Percentiles rank a stretch among this genome's conserved stretches.
phyloP scores from a whole-genome alignment of 1,140 invertebrate species.

The Galendromus occidentalis region DNA sequence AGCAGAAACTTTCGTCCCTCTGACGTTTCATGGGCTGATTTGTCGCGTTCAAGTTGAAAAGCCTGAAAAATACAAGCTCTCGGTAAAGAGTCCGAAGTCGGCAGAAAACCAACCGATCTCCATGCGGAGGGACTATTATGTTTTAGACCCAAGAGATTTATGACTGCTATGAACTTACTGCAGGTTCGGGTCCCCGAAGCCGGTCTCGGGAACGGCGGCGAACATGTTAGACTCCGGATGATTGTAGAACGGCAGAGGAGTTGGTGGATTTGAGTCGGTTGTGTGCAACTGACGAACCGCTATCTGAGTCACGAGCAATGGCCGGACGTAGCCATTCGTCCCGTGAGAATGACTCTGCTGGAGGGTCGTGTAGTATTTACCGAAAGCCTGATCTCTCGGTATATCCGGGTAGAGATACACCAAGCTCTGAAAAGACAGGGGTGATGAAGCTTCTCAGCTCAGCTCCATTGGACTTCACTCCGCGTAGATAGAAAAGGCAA shows the following conservation, averaged over 20 bases:
- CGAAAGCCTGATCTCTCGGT: conserved; percentile 26
- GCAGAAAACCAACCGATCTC: too few species aligned
- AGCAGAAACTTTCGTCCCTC: too few species aligned
- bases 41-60: too few species aligned
- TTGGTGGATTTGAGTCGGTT: neutral
- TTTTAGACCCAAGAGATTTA: too few species aligned
- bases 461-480: too few species aligned
- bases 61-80: too few species aligned
- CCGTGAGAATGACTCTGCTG: conserved; percentile 32
- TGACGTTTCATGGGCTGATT: too few species aligned
- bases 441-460: too few species aligned
- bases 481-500: too few species aligned
- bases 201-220: neutral
- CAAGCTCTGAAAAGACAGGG: conserved; percentile 25
- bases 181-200: neutral
- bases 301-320: conserved; percentile 58
- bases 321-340: conserved; percentile 68
- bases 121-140: too few species aligned
- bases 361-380: conserved; percentile 24
- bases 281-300: conserved; percentile 23
- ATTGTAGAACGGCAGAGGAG: neutral
- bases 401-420: conserved; percentile 26
- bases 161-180: neutral
- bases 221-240: neutral
- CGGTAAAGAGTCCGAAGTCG: too few species aligned